phyloP scores from a whole-genome alignment of 2,888 invertebrate species.

The Atethmia centrago region DNA sequence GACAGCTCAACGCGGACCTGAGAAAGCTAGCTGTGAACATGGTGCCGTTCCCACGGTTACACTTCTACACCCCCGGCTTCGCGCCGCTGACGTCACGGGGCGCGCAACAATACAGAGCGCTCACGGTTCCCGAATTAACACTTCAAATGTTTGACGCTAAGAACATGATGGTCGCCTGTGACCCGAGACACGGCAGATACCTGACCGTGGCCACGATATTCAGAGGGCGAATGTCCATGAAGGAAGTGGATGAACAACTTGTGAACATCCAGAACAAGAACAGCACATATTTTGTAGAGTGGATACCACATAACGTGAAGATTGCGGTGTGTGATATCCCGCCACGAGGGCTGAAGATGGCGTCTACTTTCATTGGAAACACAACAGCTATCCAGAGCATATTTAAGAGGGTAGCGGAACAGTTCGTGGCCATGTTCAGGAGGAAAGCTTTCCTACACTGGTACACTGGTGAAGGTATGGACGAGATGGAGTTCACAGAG shows the following conservation, averaged over 20 bases:
- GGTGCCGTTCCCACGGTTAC: constrained; percentile 92
- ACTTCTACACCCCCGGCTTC: constrained; percentile 91
- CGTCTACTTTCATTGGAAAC: constrained; percentile 96
- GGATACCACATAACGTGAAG: constrained; percentile 95
- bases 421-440: constrained; percentile 98
- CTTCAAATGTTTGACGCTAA: constrained; percentile 91
- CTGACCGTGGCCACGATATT: constrained; percentile 97
- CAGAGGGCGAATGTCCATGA: constrained; percentile 98
- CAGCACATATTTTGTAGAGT: constrained; percentile 94
- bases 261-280: constrained; percentile 94
- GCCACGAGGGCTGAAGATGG: constrained; percentile 94
- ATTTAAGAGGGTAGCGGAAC: constrained; percentile 96
- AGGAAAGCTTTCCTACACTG: constrained; percentile 99
- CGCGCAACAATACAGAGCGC: constrained; percentile 96
- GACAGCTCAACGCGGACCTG: constrained; percentile 87
- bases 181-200: constrained; percentile 97
- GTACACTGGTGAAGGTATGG: constrained; percentile 98
- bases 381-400: constrained; percentile 96
- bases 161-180: constrained; percentile 97
- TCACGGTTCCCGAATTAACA: constrained; percentile 97
- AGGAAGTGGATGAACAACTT: constrained; percentile 96
- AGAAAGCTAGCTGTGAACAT: constrained; percentile 87
- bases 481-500: constrained; percentile 97
- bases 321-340: constrained; percentile 96
- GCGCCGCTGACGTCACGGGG: constrained; percentile 95